Base-by-base conservation (phyloP, 2,113 vertebrate species). In the Burhinus bistriatus region DNA sequence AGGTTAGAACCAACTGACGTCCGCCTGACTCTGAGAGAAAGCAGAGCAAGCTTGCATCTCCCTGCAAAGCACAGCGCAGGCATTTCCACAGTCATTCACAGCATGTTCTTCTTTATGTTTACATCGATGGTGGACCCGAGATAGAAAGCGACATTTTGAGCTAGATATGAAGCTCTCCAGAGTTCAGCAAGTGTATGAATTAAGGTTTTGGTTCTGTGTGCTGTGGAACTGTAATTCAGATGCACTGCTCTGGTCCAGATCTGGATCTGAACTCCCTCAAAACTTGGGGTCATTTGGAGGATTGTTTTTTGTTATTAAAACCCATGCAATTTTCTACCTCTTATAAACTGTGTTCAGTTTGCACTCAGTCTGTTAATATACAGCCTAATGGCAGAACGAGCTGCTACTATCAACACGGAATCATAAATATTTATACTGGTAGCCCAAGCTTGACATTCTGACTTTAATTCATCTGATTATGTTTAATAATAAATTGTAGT, bases 381-480 rank as follows among this genome's bases (percentile, higher is more conserved):
- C 26, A 91, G 21, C 36, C 83, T 68, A 64, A 78, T 25, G 90
- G 52, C 68, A 73, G 44, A 79, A 47, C 36, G 40, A 70, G 54
- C 75, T 92, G 65, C 52, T 88, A 20, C 61, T 87, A 19, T 52
- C 30, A 76, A 69, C 34, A 52, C 0, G 2, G 62, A 62, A 80
- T 64, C 26, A 47, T 71, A 66, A 72, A 54, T 83, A 83, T 77
- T 91, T 88, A 51, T 90, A 64, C 55, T 61, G 76, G 52, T 65
- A 84, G 49, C 52, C 54, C 42, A 89, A 77, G 29, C 58, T 45
- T 87, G 66, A 54, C 19, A 22, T 93, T 90, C 71, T 55, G 64
- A 44, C 66, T 91, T 68, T 62, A 95, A 85, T 92, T 86, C 64
- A 65, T 92, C 65, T 87, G 64, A 75, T 93, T 90, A 59, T 59